Evolutionary conservation across 2,113 vertebrate genomes (phyloP).

Genomic region (Protobothrops flavoviridis): DNA sequence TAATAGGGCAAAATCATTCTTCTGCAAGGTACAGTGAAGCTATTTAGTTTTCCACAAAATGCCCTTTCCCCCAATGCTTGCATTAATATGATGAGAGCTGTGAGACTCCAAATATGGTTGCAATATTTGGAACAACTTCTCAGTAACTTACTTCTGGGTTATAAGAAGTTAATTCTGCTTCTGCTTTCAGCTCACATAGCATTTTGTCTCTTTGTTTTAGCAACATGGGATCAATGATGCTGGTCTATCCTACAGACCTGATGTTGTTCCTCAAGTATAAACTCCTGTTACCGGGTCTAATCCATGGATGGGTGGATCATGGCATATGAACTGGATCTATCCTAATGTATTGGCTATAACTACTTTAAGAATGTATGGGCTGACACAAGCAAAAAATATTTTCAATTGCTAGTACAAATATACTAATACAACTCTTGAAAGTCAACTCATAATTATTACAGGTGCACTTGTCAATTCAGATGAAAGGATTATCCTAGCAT

Average conservation of each 20-base stretch:
- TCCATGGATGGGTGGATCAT: neutral
- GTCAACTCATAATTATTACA: neutral
- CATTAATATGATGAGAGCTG: neutral
- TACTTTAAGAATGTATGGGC: neutral
- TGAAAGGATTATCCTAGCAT: neutral
- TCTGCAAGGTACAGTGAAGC: neutral
- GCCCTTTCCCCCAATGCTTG: neutral
- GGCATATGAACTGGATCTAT: neutral
- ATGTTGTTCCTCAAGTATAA: neutral
- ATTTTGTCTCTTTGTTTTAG: neutral
- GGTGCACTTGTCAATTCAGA: neutral
- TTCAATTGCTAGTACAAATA: neutral
- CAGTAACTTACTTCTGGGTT: neutral
- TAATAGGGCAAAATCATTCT: neutral
- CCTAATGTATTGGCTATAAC: neutral
- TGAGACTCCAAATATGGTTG: neutral
- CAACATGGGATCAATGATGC: neutral
- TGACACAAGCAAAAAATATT: neutral
- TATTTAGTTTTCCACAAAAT: neutral
- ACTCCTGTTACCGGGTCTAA: neutral
- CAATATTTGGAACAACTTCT: neutral
- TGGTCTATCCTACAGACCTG: neutral
- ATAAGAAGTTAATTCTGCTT: neutral
- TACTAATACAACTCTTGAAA: conserved; percentile 2
- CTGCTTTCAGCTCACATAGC: neutral